Evolutionary conservation across 2,888 invertebrate genomes (phyloP).

Genomic region (Amblyjoppa proteus): DNA sequence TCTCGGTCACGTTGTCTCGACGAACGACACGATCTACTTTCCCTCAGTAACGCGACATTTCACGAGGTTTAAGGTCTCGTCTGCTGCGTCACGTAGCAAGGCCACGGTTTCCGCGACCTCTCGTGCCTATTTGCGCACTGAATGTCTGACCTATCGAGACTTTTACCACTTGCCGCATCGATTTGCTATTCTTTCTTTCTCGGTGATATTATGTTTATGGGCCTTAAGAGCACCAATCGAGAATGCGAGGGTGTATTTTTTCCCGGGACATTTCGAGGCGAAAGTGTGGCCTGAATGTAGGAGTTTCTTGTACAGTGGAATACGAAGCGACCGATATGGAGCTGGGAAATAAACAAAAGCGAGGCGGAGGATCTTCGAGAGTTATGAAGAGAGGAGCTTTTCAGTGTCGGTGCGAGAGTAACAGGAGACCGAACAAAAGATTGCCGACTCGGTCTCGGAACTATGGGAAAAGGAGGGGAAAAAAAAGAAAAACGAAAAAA

Average conservation of each 20-base stretch:
- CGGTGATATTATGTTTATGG: neutral
- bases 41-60: neutral
- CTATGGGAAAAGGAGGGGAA: constrained; percentile 10
- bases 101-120: neutral
- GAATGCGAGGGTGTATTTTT: neutral
- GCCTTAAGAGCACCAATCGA: neutral
- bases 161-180: neutral
- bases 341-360: constrained; percentile 61
- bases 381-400: constrained; percentile 53
- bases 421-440: constrained; percentile 58
- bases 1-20: constrained; percentile 5
- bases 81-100: neutral
- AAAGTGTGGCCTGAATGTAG: neutral
- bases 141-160: neutral
- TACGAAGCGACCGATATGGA: constrained; percentile 44
- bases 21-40: constrained; percentile 8
- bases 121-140: neutral
- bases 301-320: neutral
- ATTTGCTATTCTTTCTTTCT: neutral
- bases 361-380: constrained; percentile 42
- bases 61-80: neutral
- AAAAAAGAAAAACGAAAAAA: constrained; percentile 4
- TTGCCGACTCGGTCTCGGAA: constrained; percentile 12
- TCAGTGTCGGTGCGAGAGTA: constrained; percentile 36
- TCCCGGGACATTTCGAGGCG: neutral